These are phyloP conservation scores for Sinohyriopsis cumingii DNA, from an alignment of 2,888 invertebrate species.

Conservation along the genomic window DNA sequence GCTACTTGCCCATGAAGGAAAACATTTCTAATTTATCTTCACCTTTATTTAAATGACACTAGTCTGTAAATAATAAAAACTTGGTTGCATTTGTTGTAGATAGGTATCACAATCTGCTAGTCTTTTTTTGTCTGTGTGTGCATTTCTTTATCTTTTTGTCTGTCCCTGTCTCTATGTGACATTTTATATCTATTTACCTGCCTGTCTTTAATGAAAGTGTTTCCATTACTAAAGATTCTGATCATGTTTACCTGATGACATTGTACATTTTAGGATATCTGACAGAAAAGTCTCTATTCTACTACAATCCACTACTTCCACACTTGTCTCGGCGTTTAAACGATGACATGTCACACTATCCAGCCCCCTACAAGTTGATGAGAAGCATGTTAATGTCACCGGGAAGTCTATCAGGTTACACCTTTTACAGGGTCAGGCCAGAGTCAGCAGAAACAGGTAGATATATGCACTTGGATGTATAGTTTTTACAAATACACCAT, in stretches of 20 bases:
- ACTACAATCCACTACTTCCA: slow-evolving; percentile 63
- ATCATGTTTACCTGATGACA: too few species aligned
- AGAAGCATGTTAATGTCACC: slow-evolving; percentile 69
- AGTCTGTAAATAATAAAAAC: too few species aligned
- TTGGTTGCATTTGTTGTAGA: too few species aligned
- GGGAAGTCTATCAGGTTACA: slow-evolving; percentile 68
- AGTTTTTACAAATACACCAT: too few species aligned
- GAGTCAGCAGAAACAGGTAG: slow-evolving; percentile 52
- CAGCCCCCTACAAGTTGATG: slow-evolving; percentile 68
- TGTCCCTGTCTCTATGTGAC: not conserved
- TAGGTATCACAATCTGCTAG: too few species aligned
- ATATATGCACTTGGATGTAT: not conserved
- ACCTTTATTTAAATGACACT: too few species aligned
- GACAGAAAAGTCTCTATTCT: slow-evolving; percentile 66
- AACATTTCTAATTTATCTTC: too few species aligned
- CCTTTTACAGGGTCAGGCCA: slow-evolving; percentile 60
- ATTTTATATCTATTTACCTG: slow-evolving; percentile 1
- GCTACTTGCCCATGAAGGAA: too few species aligned
- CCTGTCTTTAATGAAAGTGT: not conserved
- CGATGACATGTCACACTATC: slow-evolving; percentile 68
- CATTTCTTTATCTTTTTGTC: too few species aligned
- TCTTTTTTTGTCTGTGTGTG: too few species aligned
- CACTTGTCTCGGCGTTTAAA: slow-evolving; percentile 62
- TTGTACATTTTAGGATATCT: slow-evolving; percentile 57
- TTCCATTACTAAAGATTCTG: too few species aligned